These are phyloP conservation scores for Anseranas semipalmata DNA, from an alignment of 2,113 vertebrate genomes.

Conservation along the genomic window DNA sequence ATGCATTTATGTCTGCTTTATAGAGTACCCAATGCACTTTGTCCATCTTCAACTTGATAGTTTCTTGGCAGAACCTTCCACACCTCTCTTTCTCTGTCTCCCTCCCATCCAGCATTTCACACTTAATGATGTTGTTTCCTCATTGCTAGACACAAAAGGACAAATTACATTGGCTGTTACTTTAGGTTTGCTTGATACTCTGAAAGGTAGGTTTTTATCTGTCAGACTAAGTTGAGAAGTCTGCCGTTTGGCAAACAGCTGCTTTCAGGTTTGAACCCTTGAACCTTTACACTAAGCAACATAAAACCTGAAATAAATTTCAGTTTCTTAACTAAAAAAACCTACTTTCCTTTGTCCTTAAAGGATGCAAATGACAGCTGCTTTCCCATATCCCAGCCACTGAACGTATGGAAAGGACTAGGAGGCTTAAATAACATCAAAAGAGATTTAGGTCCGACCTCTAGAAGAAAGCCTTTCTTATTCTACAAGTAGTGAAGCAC, in stretches of 20 bases:
- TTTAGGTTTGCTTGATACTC: background rate
- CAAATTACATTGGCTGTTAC: background rate
- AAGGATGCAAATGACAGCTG: background rate
- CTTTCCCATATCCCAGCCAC: background rate
- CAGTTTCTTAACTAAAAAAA: background rate
- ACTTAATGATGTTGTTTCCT: background rate
- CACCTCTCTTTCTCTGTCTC: background rate
- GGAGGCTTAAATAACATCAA: background rate
- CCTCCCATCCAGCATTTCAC: background rate
- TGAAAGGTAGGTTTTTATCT: background rate
- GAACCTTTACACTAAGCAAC: background rate
- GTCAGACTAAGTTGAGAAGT: background rate
- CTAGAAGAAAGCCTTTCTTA: background rate
- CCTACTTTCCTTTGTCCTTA: background rate
- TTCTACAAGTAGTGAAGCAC: background rate
- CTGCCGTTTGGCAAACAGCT: background rate
- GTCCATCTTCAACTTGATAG: background rate
- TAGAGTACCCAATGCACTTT: background rate
- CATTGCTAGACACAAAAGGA: background rate
- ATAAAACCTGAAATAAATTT: background rate
- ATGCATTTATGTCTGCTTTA: background rate
- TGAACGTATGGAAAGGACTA: background rate
- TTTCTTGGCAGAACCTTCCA: background rate
- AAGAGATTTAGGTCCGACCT: background rate
- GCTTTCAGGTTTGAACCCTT: background rate